Conservation (phyloP, 2,113 vertebrate species). For the Lasiurus cinereus region DNA sequence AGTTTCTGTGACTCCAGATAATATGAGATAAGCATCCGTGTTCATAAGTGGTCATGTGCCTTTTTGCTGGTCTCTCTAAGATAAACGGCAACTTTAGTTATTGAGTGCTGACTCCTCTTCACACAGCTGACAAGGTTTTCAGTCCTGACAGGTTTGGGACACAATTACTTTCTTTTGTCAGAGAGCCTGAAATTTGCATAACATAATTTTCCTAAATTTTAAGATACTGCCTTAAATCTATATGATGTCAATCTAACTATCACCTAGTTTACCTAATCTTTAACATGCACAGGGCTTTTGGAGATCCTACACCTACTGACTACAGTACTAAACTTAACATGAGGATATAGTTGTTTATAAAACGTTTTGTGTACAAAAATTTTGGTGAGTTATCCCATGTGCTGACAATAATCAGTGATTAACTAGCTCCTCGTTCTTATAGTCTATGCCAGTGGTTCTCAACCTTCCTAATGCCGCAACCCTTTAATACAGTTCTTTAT, state of each 20-base stretch:
- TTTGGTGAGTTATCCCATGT: neutral
- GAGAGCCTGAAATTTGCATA: neutral
- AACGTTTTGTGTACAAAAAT: neutral
- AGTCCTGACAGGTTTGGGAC: neutral
- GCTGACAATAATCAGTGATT: neutral
- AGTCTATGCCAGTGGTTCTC: neutral
- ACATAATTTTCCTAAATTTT: neutral
- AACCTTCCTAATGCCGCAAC: no score
- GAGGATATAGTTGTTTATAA: neutral
- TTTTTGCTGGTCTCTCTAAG: conserved; percentile 2
- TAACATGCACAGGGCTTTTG: neutral
- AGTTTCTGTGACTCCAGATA: neutral
- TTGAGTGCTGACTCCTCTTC: neutral
- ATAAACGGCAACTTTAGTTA: neutral
- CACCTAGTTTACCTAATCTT: neutral
- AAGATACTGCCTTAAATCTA: neutral
- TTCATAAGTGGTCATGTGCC: neutral
- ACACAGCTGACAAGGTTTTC: neutral
- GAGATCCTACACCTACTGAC: neutral
- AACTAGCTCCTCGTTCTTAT: neutral
- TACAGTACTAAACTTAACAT: neutral
- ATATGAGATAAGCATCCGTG: neutral
- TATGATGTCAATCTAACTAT: neutral
- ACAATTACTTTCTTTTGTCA: neutral
- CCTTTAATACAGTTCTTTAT: no score